A percentile compares a stretch with the other conserved stretches of the same genome.
Conservation (phyloP, 2,797 vertebrate genomes). For the Myotis daubentonii region DNA sequence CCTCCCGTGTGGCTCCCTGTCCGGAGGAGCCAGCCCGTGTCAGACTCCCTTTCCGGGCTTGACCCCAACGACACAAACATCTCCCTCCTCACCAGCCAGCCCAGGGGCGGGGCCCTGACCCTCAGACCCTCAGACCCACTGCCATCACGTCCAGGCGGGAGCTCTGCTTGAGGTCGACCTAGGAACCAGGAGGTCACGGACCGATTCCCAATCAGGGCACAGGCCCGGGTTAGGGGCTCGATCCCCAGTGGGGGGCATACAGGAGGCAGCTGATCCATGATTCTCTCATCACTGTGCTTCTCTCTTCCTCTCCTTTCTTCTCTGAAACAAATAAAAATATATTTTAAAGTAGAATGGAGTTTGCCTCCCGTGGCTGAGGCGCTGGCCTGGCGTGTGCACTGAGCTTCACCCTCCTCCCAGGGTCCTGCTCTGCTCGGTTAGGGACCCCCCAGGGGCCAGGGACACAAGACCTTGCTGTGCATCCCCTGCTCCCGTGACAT, state of each 20-base stretch:
- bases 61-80: accelerated
- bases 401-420: no score
- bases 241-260: no score
- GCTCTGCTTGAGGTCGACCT: no score
- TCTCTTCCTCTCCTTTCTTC: no score
- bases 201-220: no score
- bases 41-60: neutral
- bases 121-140: neutral
- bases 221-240: no score
- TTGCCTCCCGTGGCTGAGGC: neutral
- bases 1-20: neutral
- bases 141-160: accelerated
- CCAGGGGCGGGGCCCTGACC: neutral
- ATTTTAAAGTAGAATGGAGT: neutral
- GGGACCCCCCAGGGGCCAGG: no score
- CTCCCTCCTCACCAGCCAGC: neutral
- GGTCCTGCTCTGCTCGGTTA: neutral
- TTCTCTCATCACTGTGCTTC: no score
- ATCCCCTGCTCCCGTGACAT: neutral
- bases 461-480: neutral
- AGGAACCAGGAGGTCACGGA: no score
- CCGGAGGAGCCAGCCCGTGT: neutral
- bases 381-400: neutral
- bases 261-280: no score
- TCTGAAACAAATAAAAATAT: no score